Conservation (phyloP, 1,140 invertebrate genomes). For the Drosophila mayri region DNA sequence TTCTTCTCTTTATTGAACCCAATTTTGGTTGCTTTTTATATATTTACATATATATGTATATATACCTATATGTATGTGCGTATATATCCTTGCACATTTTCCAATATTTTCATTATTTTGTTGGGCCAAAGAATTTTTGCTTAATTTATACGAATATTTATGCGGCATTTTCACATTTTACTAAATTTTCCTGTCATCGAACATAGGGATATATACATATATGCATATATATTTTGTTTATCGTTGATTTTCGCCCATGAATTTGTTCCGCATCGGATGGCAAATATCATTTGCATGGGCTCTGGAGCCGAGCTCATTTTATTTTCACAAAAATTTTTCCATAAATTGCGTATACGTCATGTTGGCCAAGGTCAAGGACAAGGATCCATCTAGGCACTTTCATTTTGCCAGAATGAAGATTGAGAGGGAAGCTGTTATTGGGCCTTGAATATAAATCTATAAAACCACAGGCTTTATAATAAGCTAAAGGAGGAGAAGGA, state of each 20-base stretch:
- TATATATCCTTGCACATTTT: constrained; percentile 4
- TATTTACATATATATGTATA: constrained; percentile 3
- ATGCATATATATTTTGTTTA: constrained; percentile 4
- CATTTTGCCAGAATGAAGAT: no score
- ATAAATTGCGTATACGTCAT: constrained; percentile 50
- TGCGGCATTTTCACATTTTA: constrained; percentile 22
- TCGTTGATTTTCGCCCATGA: constrained; percentile 22
- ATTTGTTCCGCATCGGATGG: constrained; percentile 32
- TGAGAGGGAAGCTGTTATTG: background rate
- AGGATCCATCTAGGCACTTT: constrained; percentile 25
- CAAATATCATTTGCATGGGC: constrained; percentile 33
- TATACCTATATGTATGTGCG: background rate
- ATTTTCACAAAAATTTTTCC: constrained; percentile 44
- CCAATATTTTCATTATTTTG: constrained; percentile 24
- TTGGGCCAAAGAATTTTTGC: constrained; percentile 1
- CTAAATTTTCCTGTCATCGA: constrained; percentile 31
- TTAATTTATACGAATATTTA: constrained; percentile 46
- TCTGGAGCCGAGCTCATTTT: constrained; percentile 12
- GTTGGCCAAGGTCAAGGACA: constrained; percentile 54
- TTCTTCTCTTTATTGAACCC: constrained; percentile 54
- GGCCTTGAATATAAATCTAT: constrained; percentile 31
- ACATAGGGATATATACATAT: background rate
- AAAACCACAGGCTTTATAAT: background rate
- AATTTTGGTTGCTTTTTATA: constrained; percentile 49
- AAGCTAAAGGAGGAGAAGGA: background rate